phyloP scores from a whole-genome alignment of 2,888 invertebrate genomes.

The Pecten maximus region DNA sequence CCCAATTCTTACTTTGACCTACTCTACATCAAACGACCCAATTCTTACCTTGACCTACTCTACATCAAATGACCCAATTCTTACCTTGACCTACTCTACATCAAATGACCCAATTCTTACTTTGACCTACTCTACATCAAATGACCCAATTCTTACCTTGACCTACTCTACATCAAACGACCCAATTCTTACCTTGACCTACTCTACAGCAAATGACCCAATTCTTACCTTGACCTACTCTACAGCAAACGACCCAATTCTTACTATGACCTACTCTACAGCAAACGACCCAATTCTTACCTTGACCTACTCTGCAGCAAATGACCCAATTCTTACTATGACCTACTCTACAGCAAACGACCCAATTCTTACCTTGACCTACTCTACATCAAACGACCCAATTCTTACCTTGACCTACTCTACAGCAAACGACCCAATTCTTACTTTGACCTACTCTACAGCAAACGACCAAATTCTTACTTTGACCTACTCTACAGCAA shows the following conservation, averaged over 20 bases:
- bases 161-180: constrained; percentile 96
- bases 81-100: constrained; percentile 94
- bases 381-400: too few relatives aligned
- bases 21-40: too few relatives aligned
- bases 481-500: constrained; percentile 96
- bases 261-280: constrained; percentile 94
- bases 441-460: constrained; percentile 94
- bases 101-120: constrained; percentile 88
- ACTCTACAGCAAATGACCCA: constrained; percentile 94
- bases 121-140: constrained; percentile 96
- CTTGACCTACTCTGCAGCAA: constrained; percentile 96
- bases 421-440: constrained; percentile 91
- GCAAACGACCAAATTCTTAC: constrained; percentile 89
- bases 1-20: constrained; percentile 90
- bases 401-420: constrained; percentile 91
- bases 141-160: constrained; percentile 90
- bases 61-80: constrained; percentile 91
- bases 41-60: constrained; percentile 91
- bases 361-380: constrained; percentile 90
- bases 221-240: constrained; percentile 91
- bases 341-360: constrained; percentile 96
- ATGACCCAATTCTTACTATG: constrained; percentile 90
- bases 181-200: constrained; percentile 90
- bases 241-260: constrained; percentile 91
- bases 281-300: constrained; percentile 88